Base-by-base conservation (phyloP, 2,113 vertebrate genomes). In the Ranitomeya imitator region DNA sequence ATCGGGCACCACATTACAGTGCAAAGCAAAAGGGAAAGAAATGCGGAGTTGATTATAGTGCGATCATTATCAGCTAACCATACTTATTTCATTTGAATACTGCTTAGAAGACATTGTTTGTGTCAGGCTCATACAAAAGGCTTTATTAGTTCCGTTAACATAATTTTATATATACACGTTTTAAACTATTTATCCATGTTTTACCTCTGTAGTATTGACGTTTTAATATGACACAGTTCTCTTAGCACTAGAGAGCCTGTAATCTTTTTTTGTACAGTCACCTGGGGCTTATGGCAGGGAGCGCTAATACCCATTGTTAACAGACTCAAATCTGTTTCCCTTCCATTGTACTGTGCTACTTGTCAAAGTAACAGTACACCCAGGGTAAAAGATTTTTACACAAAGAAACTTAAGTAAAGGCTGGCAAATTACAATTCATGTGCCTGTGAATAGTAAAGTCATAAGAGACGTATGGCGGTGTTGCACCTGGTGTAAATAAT, bases 401-500 rank as follows among this genome's bases (percentile, higher is more conserved):
- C 92, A 95, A 94, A 92, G 93, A 87, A 90, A 11, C 90, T 57
- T 84, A 37, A 0, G 82, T 19, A 88, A 85, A 89, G 91, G 90
- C 88, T 86, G 90, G 90, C 89, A 90, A 93, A 92, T 92, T 91
- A 89, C 91, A 88, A 60, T 76, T 90, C 90, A 85, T 74, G 37
- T n/a, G 0, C 90, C 82, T 0, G 54, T 82, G 92, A 91, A 89
- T 78, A 90, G 90, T 87, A 10, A 83, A 90, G 74, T 92, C 91
- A 6, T 15, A 55, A 57, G 92, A 88, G 91, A 87, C 80, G 91
- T 90, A 88, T 59, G n/a, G 84, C 73, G 90, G 90, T 63, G 7
- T 67, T 15, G 90, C 94, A 95, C 94, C 94, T 94, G 93, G 92
- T 61, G 92, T 78, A 88, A 45, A 37, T 93, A 95, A 95, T 95